Evolutionary conservation across 2,797 vertebrate genomes (phyloP).

Genomic region (Emys orbicularis): DNA sequence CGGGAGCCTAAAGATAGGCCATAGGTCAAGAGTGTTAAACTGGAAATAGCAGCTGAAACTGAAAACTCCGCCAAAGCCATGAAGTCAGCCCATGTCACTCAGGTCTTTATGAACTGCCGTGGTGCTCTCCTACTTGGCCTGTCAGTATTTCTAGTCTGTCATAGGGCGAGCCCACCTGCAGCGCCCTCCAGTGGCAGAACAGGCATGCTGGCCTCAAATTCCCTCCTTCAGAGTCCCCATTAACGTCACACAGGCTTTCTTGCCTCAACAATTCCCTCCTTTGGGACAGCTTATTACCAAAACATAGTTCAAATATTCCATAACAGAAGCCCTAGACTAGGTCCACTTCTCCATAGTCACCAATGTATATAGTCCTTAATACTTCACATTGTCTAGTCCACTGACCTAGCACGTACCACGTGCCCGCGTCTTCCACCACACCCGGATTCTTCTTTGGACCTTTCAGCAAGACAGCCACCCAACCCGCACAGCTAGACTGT

Average conservation of each 20-base stretch:
- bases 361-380: neutral
- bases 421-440: no score
- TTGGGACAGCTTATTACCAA: neutral
- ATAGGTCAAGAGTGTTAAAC: no score
- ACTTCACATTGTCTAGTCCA: no score
- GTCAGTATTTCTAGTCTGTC: neutral
- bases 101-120: neutral
- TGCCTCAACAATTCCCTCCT: neutral
- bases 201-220: neutral
- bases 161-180: neutral
- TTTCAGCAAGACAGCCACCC: neutral
- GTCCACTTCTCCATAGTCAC: neutral
- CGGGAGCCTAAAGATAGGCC: no score
- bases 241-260: neutral
- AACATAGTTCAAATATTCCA: neutral
- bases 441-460: neutral
- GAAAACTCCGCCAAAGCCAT: neutral
- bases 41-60: no score
- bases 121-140: neutral
- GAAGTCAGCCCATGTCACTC: neutral
- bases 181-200: neutral
- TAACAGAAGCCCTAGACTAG: neutral
- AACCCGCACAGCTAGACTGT: neutral
- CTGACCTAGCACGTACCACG: no score
- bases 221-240: neutral